Evolutionary conservation across 2,888 invertebrate genomes (phyloP), one percentile per base, ranked within the genome.

Genomic region (Heliconius erato): DNA sequence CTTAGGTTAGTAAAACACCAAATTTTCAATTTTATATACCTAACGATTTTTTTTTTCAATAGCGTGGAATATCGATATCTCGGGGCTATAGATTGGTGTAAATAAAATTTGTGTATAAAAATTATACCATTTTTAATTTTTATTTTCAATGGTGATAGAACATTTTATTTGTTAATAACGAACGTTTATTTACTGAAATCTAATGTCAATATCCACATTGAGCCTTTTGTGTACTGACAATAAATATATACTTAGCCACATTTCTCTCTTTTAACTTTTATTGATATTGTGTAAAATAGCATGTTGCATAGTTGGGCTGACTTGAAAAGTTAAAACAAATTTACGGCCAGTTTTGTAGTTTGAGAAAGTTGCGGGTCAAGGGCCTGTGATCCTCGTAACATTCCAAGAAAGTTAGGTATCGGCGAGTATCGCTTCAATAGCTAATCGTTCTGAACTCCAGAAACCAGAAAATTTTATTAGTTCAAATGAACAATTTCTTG

Each of bases 281-380:
- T 23, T 32, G 28, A 28, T 74, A 23, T 63, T 54, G 74, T 71
- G 65, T 81, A 80, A 74, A 78, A 74, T n/a, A 19, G 11, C 40
- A 23, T 69, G 80, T 82, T 82, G 79, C 79, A 81, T 85, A 83
- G 77, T 76, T 77, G 78, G 82, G 63, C 80, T 69, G 79, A 80
- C 81, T 84, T 84, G 86, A 90, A 90, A 91, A 90, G 88, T 90
- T 91, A 86, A 85, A 87, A 87, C 88, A 88, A 91, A 91, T 93
- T 92, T 92, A 92, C 89, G 88, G 88, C 88, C 86, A 87, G 89
- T 88, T 87, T 83, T 80, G 82, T 84, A 91, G 90, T 92, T 90
- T 83, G 88, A 87, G 89, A 92, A 93, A 93, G 91, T 93, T 90
- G 79, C 87, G 90, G 93, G 93, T 93, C 92, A 93, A 92, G 91